A percentile compares a stretch with the other conserved stretches of the same genome.
These are phyloP conservation scores for Solen grandis DNA, from an alignment of 1,140 invertebrate genomes.

Conservation along the genomic window DNA sequence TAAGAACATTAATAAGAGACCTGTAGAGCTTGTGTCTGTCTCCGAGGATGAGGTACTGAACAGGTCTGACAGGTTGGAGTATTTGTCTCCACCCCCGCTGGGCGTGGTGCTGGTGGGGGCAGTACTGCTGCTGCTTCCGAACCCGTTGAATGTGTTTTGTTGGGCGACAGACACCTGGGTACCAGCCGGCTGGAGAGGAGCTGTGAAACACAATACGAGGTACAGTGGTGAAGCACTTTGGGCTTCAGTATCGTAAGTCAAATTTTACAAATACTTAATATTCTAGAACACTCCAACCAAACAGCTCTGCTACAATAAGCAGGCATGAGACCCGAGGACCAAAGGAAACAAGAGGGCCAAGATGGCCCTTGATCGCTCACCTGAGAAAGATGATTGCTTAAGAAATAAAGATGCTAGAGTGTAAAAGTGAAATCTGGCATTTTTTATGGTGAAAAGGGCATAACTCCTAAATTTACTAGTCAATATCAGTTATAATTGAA, in stretches of 20 bases:
- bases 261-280: neutral
- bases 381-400: too few species aligned
- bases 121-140: neutral
- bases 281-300: neutral
- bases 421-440: too few species aligned
- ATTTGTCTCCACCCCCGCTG: slow-evolving; percentile 38
- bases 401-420: too few species aligned
- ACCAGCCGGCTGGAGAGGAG: slow-evolving; percentile 39
- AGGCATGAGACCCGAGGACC: neutral
- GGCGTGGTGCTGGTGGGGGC: neutral
- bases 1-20: slow-evolving; percentile 3
- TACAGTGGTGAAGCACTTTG: neutral
- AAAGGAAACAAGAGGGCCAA: neutral
- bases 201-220: slow-evolving; percentile 9
- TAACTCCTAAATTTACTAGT: too few species aligned
- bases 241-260: neutral
- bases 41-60: slow-evolving; percentile 34
- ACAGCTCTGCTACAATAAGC: neutral
- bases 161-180: slow-evolving; percentile 29
- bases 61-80: slow-evolving; percentile 49
- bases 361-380: neutral
- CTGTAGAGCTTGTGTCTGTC: slow-evolving; percentile 2
- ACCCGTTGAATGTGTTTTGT: slow-evolving; percentile 36
- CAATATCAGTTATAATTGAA: too few species aligned
- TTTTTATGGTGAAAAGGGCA: too few species aligned